Evolutionary conservation across 2,113 vertebrate species (phyloP).

Genomic region (Pachypanchax playfairii): DNA sequence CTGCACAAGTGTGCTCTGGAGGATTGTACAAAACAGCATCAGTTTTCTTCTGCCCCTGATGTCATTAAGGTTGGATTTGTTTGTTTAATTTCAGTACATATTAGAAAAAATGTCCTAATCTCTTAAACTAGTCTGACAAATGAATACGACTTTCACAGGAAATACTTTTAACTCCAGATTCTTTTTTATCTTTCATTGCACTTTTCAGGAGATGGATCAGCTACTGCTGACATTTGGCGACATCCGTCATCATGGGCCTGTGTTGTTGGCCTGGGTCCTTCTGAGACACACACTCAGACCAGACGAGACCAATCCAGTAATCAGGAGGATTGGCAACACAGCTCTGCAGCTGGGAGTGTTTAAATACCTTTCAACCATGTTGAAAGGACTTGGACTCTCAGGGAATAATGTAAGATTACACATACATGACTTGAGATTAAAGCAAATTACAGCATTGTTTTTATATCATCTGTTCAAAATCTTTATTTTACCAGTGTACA

Average conservation of each 20-base stretch:
- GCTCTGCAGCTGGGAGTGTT: conserved; percentile 93
- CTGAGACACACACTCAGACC: conserved; percentile 90
- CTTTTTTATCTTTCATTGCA: not conserved
- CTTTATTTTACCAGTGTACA: conserved; percentile 82
- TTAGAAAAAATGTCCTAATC: too few relatives aligned
- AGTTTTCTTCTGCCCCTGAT: conserved; percentile 81
- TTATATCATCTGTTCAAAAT: not conserved
- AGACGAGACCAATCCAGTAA: conserved; percentile 82
- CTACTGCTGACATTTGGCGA: conserved; percentile 91
- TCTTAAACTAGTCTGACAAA: too few relatives aligned
- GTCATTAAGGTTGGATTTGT: conserved; percentile 84
- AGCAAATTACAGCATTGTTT: too few relatives aligned
- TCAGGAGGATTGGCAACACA: conserved; percentile 88
- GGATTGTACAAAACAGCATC: conserved; percentile 89
- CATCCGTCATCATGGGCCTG: conserved; percentile 88
- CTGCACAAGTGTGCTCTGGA: conserved; percentile 93
- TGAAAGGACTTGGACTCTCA: conserved; percentile 85
- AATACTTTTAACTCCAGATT: too few relatives aligned
- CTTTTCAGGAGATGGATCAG: conserved; percentile 89
- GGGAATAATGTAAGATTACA: conserved; percentile 90
- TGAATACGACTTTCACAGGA: too few relatives aligned
- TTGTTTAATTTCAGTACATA: not conserved
- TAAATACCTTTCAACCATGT: conserved; percentile 89
- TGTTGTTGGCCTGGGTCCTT: conserved; percentile 94
- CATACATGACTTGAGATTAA: not conserved